Conservation (phyloP, 1,140 invertebrate species). For the Zaprionus tsacasi region DNA sequence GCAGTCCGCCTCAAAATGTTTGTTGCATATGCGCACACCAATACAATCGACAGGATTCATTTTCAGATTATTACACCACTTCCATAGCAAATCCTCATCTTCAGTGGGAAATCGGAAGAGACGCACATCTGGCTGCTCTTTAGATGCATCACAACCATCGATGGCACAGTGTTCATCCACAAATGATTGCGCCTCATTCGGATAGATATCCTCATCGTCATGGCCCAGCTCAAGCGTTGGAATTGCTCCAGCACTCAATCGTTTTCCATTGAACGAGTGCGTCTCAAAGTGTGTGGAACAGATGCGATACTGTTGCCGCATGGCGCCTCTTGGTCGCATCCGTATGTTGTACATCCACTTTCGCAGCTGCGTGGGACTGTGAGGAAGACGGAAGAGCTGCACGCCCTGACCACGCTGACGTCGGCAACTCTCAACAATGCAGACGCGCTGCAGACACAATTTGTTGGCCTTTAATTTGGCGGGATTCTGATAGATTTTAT, state of each 20-base stretch:
- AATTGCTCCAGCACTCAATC: conserved; percentile 70
- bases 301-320: conserved; percentile 66
- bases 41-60: conserved; percentile 75
- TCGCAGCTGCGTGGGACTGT: conserved; percentile 66
- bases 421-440: conserved; percentile 74
- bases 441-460: conserved; percentile 67
- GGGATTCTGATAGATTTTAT: conserved; percentile 80
- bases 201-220: conserved; percentile 68
- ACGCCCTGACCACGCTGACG: conserved; percentile 71
- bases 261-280: conserved; percentile 71
- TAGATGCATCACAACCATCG: conserved; percentile 62
- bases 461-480: conserved; percentile 72
- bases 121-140: conserved; percentile 70
- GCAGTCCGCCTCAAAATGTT: conserved; percentile 73
- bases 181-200: conserved; percentile 75
- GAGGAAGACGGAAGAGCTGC: conserved; percentile 74
- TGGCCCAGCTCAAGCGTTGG: conserved; percentile 77
- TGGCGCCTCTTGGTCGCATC: conserved; percentile 50
- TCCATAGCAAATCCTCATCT: conserved; percentile 77
- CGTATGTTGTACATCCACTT: conserved; percentile 79
- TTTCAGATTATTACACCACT: conserved; percentile 81
- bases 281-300: conserved; percentile 76
- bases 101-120: conserved; percentile 77
- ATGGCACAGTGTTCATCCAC: conserved; percentile 71
- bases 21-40: conserved; percentile 76